Percentiles rank a stretch among this genome's conserved stretches.
phyloP scores from a whole-genome alignment of 2,797 vertebrate species.

The Microhierax caerulescens region DNA sequence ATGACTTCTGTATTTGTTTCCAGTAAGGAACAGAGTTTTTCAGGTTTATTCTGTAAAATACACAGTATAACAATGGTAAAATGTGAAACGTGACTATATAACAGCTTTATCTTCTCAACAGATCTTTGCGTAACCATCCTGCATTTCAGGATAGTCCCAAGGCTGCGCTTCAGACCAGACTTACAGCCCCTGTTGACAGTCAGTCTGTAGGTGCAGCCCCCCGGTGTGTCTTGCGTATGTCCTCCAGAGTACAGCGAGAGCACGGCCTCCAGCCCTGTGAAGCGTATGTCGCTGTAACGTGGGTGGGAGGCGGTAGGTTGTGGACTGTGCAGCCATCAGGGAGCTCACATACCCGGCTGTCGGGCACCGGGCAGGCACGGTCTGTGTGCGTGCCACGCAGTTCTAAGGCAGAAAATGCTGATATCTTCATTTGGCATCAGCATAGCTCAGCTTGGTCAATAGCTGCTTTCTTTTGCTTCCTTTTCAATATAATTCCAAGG shows the following conservation, averaged over 20 bases:
- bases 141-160: neutral
- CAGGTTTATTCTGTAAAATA: neutral
- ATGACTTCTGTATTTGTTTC: slow-evolving; percentile 89
- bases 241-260: neutral
- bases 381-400: neutral
- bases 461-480: neutral
- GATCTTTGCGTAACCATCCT: neutral
- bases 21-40: slow-evolving; percentile 79
- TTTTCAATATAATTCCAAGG: neutral
- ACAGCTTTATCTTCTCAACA: neutral
- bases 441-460: neutral
- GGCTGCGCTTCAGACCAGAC: neutral
- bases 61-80: neutral
- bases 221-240: neutral
- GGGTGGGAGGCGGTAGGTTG: neutral
- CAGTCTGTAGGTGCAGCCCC: neutral
- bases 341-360: accelerated
- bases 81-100: neutral
- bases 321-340: accelerated
- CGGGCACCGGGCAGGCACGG: neutral
- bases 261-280: neutral
- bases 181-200: neutral
- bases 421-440: neutral
- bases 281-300: neutral
- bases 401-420: neutral